Percentiles rank a stretch among this genome's conserved stretches.
Conservation (phyloP, 2,888 invertebrate genomes). For the Elgonia sp. region DNA sequence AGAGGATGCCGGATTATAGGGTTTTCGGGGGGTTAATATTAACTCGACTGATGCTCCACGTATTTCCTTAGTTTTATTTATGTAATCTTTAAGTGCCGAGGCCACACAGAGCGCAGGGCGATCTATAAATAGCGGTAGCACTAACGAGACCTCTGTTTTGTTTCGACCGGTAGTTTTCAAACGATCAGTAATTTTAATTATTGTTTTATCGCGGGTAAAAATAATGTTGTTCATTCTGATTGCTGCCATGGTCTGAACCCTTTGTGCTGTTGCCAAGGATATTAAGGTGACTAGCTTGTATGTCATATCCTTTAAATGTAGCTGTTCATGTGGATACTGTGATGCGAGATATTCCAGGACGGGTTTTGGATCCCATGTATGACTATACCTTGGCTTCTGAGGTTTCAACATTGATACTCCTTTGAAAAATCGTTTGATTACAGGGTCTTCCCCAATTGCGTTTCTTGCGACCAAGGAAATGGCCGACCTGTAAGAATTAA, state of each 20-base stretch:
- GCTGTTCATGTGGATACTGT: neutral
- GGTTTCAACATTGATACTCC: constrained; percentile 47
- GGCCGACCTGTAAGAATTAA: neutral
- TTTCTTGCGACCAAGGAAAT: neutral
- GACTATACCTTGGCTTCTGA: constrained; percentile 74
- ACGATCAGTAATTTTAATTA: neutral
- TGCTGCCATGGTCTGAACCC: constrained; percentile 9
- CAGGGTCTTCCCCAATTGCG: neutral
- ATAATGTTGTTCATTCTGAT: constrained; percentile 7
- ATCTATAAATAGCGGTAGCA: neutral
- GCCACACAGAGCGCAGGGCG: neutral
- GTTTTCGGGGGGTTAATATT: constrained; percentile 20
- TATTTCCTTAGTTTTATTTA: neutral
- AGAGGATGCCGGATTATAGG: constrained; percentile 21
- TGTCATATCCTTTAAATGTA: neutral
- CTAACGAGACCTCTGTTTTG: neutral
- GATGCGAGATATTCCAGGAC: neutral
- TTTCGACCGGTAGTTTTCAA: neutral
- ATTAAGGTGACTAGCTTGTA: neutral
- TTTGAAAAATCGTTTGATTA: constrained; percentile 4
- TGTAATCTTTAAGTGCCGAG: constrained; percentile 15
- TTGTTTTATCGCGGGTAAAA: neutral
- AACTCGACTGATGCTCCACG: neutral
- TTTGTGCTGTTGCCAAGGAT: constrained; percentile 13
- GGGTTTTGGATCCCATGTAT: constrained; percentile 10